These are phyloP conservation scores for Nothura maculosa DNA, from an alignment of 2,797 vertebrate genomes.

Conservation along the genomic window DNA sequence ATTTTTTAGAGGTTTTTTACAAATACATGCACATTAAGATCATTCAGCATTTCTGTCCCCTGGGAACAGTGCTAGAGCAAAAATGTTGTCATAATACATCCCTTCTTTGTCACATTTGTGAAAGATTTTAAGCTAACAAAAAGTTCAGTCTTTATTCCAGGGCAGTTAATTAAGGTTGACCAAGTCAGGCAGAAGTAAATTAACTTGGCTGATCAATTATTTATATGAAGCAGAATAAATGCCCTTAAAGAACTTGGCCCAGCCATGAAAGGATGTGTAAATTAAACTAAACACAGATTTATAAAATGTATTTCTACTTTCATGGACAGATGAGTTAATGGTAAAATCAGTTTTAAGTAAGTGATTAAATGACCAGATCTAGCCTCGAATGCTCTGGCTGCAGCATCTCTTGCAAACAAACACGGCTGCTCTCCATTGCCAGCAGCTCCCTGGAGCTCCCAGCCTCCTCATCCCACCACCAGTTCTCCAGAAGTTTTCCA, in stretches of 20 bases:
- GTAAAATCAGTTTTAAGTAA: slow-evolving; percentile 67
- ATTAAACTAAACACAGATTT: slow-evolving; percentile 91
- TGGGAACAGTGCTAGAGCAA: slow-evolving; percentile 64
- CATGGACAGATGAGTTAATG: slow-evolving; percentile 74
- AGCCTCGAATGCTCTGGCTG: background rate
- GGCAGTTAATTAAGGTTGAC: slow-evolving; percentile 96
- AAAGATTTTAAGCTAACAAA: slow-evolving; percentile 82
- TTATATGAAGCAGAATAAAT: slow-evolving; percentile 98
- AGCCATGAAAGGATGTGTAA: slow-evolving; percentile 89
- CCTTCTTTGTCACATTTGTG: slow-evolving; percentile 69
- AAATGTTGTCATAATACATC: slow-evolving; percentile 67
- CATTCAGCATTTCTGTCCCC: slow-evolving; percentile 21
- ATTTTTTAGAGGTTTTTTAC: background rate
- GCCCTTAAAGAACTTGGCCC: slow-evolving; percentile 92
- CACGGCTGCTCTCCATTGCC: background rate
- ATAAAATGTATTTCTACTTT: slow-evolving; percentile 83
- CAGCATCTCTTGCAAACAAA: background rate
- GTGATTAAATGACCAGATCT: background rate
- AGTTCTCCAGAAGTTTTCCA: background rate
- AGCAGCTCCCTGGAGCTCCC: background rate
- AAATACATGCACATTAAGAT: slow-evolving; percentile 9
- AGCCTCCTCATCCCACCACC: background rate
- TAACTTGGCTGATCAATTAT: slow-evolving; percentile 98
- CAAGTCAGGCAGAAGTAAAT: slow-evolving; percentile 96
- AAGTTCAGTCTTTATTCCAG: slow-evolving; percentile 86